phyloP scores from a whole-genome alignment of 2,797 vertebrate species.

The Craterocephalus amniculus region DNA sequence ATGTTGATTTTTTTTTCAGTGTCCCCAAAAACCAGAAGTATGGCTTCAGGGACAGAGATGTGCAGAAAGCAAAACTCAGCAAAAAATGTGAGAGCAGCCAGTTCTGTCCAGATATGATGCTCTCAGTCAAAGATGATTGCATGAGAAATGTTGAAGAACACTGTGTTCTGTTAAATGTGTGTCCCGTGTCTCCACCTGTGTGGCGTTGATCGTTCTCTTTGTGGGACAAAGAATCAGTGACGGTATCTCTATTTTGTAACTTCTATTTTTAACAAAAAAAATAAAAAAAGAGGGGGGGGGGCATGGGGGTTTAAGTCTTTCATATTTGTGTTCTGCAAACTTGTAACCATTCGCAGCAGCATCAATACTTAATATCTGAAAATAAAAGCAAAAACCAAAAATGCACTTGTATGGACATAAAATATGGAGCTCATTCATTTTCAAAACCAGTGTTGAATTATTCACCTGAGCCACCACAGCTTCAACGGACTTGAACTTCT shows the following conservation, averaged over 20 bases:
- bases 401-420: neutral
- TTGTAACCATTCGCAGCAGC: neutral
- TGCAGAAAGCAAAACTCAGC: slow-evolving; percentile 37
- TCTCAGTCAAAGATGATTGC: slow-evolving; percentile 6
- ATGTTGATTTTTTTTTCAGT: too few relatives aligned
- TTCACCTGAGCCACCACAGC: slow-evolving; percentile 86
- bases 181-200: neutral
- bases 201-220: neutral
- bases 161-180: slow-evolving; percentile 31
- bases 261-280: neutral
- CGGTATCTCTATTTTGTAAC: neutral
- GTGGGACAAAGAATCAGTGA: neutral
- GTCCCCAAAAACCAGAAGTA: slow-evolving; percentile 31
- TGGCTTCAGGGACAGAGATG: slow-evolving; percentile 20
- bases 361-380: neutral
- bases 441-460: neutral
- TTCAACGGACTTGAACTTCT: slow-evolving; percentile 80
- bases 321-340: neutral
- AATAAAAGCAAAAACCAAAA: neutral
- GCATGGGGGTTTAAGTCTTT: neutral
- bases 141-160: neutral
- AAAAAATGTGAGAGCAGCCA: slow-evolving; percentile 15
- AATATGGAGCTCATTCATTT: neutral
- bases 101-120: slow-evolving; percentile 31
- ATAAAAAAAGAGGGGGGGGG: neutral